These are phyloP conservation scores for Ditula angustiorana DNA, from an alignment of 2,888 invertebrate species.

Conservation along the genomic window DNA sequence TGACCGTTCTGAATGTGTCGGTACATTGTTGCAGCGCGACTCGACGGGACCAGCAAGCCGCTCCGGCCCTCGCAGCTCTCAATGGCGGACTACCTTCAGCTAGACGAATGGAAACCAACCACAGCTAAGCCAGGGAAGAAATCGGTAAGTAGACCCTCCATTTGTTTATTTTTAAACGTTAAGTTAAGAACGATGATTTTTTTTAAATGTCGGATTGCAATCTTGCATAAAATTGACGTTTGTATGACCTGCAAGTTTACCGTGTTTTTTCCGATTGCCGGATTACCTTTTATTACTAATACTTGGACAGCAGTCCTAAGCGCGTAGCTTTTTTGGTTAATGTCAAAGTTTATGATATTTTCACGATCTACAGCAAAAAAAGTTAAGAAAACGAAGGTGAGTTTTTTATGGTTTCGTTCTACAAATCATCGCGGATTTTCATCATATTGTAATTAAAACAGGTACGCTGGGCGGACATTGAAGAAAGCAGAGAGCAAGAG, in stretches of 20 bases:
- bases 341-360: slow-evolving; percentile 18
- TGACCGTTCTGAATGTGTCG: slow-evolving; percentile 42
- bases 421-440: slow-evolving; percentile 56
- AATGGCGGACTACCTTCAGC: slow-evolving; percentile 97
- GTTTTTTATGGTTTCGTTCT: slow-evolving; percentile 49
- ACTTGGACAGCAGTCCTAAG: slow-evolving; percentile 8
- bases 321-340: slow-evolving; percentile 21
- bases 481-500: slow-evolving; percentile 95
- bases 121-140: slow-evolving; percentile 92
- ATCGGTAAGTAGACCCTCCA: slow-evolving; percentile 87
- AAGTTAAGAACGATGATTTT: neutral
- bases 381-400: slow-evolving; percentile 50
- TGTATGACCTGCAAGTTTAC: neutral
- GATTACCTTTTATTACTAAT: slow-evolving; percentile 8
- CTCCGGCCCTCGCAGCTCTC: slow-evolving; percentile 89
- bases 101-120: slow-evolving; percentile 90
- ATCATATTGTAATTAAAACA: slow-evolving; percentile 84
- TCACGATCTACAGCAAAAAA: slow-evolving; percentile 20
- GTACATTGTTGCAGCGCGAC: slow-evolving; percentile 90
- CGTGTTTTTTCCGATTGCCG: slow-evolving; percentile 16
- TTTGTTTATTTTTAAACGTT: neutral
- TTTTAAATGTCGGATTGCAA: slow-evolving; percentile 6
- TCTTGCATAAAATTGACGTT: slow-evolving; percentile 1
- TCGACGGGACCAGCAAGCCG: slow-evolving; percentile 95
- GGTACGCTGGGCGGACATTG: slow-evolving; percentile 99